Base-by-base conservation (phyloP, 2,888 invertebrate genomes). In the Leucoma salicis region DNA sequence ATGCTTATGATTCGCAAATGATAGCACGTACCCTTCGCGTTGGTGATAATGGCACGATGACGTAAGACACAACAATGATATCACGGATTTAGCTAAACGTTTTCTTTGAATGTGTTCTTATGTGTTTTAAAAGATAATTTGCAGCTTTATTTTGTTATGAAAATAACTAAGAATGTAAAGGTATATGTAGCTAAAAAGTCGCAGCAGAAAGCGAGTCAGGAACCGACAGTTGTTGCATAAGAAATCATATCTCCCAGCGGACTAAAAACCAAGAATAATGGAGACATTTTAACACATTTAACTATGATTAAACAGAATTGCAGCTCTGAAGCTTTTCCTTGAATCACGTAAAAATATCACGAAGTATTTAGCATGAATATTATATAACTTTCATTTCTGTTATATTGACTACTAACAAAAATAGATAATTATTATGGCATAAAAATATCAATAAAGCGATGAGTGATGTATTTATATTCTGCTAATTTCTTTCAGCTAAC, bases 1-100 rank as follows among this genome's bases (percentile, higher is more conserved):
- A 45, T 50, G 50, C 60, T 55, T 49, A 55, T 13, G 50, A 53
- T 36, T 51, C 55, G 60, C 50, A 53, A 58, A 60, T 53, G 59
- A 49, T 58, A 48, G 46, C 39, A 42, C 44, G 41, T 56, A 55
- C 59, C 56, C 60, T 54, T 48, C 45, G 46, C 58, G 21, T 41
- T 29, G 36, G 39, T 42, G 47, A 47, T 60, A 63, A 60, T 63
- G 47, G 45, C 33, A n/a, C 50, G 58, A 57, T 57, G 58, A 62
- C 41, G 41, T 42, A 61, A 56, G 47, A 40, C 25, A 25, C 5
- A 42, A 35, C 29, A 37, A 38, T 58, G 62, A 58, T 57, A 54
- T 58, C 62, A 58, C 32, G 27, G 27, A 15, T 6, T 8, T 6
- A 13, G 8, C 8, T 11, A 31, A 31, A 29, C 11, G 21, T 25